These are phyloP conservation scores for Macrophya alboannulata DNA, from an alignment of 2,888 invertebrate genomes.

Conservation along the genomic window DNA sequence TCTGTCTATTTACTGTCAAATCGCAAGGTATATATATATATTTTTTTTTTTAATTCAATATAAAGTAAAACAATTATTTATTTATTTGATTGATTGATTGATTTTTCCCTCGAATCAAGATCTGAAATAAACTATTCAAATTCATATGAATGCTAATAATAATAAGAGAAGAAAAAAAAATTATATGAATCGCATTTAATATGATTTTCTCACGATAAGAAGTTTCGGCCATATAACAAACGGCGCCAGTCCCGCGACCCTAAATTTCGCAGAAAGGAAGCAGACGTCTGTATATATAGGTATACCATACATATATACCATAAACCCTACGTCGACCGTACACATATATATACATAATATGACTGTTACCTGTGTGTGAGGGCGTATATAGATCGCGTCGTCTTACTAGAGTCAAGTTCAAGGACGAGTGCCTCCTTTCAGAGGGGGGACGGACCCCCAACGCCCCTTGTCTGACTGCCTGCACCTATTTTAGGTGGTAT, in stretches of 20 bases:
- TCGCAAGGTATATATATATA: no score
- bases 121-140: no score
- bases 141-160: no score
- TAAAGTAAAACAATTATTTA: neutral
- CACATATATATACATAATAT: neutral
- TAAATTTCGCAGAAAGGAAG: constrained; percentile 23
- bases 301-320: no score
- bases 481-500: neutral
- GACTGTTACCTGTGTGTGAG: neutral
- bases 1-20: neutral
- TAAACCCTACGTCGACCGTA: neutral
- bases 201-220: no score
- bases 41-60: no score
- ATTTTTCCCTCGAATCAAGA: no score
- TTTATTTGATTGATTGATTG: no score
- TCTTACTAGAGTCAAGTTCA: constrained; percentile 48
- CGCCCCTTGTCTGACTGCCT: constrained; percentile 1
- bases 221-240: no score
- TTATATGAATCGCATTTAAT: no score
- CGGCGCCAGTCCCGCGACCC: neutral
- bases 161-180: no score
- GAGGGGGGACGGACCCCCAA: neutral
- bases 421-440: constrained; percentile 8
- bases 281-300: neutral
- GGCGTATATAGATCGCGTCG: constrained; percentile 31